Conservation (phyloP, 2,797 vertebrate species). For the Phrynocephalus guinanensis region DNA sequence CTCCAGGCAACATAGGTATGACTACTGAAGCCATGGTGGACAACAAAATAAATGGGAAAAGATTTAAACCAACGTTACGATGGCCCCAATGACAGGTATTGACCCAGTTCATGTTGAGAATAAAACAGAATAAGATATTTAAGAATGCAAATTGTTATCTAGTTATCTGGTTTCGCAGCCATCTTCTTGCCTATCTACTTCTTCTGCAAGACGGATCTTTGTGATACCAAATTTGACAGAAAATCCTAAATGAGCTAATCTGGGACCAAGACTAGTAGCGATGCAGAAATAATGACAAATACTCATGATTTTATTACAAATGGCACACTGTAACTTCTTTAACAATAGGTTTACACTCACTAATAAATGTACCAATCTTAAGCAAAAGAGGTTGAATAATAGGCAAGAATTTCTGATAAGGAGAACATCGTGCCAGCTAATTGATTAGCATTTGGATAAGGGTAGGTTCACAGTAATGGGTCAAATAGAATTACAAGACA, state of each 20-base stretch:
- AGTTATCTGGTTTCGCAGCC: neutral
- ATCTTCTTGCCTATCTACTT: conserved; percentile 1
- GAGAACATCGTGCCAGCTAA: no score
- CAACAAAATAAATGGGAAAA: conserved; percentile 29
- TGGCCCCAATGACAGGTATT: neutral
- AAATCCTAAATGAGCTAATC: neutral
- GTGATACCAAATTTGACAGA: neutral
- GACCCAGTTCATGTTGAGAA: conserved; percentile 1
- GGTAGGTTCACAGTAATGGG: neutral
- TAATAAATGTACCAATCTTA: neutral
- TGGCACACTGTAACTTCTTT: neutral
- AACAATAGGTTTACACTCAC: neutral
- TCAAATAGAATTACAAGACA: neutral
- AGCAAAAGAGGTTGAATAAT: neutral
- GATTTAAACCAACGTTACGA: neutral
- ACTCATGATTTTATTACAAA: neutral
- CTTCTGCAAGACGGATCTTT: neutral
- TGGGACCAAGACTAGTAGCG: neutral
- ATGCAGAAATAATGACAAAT: neutral
- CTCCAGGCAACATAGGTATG: neutral
- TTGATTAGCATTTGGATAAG: neutral
- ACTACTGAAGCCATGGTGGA: neutral
- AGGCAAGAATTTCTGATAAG: neutral
- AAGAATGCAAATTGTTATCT: neutral
- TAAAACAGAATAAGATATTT: neutral